Evolutionary conservation across 2,113 vertebrate genomes (phyloP).

Genomic region (Oxyura jamaicensis): DNA sequence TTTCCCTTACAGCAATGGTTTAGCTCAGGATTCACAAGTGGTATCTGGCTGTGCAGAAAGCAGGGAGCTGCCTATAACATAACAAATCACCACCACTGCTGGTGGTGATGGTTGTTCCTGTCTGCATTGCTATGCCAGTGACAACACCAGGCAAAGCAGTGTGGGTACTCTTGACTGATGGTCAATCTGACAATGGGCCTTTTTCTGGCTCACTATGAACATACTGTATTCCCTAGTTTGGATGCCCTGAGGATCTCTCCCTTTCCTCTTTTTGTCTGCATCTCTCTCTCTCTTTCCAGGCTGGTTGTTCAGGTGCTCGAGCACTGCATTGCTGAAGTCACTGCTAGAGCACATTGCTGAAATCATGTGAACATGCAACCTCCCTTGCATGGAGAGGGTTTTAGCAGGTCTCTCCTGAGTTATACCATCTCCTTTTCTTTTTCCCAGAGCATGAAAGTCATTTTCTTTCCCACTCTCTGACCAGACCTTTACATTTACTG

Average conservation of each 20-base stretch:
- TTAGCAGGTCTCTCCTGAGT: neutral
- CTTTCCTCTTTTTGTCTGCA: neutral
- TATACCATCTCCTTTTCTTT: neutral
- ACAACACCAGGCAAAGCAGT: neutral
- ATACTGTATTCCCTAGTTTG: neutral
- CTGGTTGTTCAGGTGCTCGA: neutral
- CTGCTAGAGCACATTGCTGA: too few species aligned
- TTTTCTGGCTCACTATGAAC: neutral
- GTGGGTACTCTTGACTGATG: neutral
- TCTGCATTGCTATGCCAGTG: neutral
- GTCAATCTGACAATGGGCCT: neutral
- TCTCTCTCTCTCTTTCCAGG: neutral
- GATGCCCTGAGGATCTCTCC: neutral
- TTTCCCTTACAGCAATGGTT: neutral
- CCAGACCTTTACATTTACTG: neutral
- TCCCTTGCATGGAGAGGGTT: neutral
- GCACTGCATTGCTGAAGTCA: neutral
- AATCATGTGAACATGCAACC: neutral
- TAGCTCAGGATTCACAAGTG: neutral
- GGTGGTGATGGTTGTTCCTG: neutral
- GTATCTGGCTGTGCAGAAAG: neutral
- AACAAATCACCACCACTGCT: rapidly evolving
- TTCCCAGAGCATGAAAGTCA: neutral
- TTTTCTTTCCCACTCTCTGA: neutral
- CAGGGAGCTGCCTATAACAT: neutral